phyloP scores from a whole-genome alignment of 2,888 invertebrate species.

The Trileptium ribeirensis region DNA sequence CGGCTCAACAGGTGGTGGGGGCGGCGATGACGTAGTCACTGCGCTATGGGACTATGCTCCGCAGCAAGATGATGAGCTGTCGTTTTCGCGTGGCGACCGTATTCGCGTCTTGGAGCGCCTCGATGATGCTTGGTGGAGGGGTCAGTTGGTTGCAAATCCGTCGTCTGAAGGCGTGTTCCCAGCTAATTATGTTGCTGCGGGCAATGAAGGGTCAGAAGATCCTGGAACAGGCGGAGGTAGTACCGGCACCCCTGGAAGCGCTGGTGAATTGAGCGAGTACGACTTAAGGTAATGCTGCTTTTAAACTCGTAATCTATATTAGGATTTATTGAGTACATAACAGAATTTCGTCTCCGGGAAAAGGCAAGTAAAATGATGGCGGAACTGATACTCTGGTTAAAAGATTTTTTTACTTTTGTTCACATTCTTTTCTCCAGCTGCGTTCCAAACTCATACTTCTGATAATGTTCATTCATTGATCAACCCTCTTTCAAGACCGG shows the following conservation, averaged over 20 bases:
- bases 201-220: neutral
- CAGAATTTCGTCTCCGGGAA: too few relatives aligned
- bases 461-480: too few relatives aligned
- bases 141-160: slow-evolving; percentile 32
- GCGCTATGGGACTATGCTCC: slow-evolving; percentile 47
- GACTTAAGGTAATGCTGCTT: neutral
- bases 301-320: too few relatives aligned
- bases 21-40: slow-evolving; percentile 20
- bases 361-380: too few relatives aligned
- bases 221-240: neutral
- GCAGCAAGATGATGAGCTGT: slow-evolving; percentile 45
- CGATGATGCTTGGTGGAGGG: slow-evolving; percentile 45
- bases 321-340: too few relatives aligned
- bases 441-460: too few relatives aligned
- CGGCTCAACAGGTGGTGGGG: neutral
- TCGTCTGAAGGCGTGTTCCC: slow-evolving; percentile 42
- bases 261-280: neutral
- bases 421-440: too few relatives aligned
- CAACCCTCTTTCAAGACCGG: too few relatives aligned
- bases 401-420: too few relatives aligned
- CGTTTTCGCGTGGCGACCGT: slow-evolving; percentile 40
- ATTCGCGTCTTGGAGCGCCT: slow-evolving; percentile 36
- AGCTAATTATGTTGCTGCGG: slow-evolving; percentile 45
- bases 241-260: neutral
- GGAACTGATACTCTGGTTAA: too few relatives aligned